Evolutionary conservation across 2,113 vertebrate genomes (phyloP).

Genomic region (Phyllostomus discolor): DNA sequence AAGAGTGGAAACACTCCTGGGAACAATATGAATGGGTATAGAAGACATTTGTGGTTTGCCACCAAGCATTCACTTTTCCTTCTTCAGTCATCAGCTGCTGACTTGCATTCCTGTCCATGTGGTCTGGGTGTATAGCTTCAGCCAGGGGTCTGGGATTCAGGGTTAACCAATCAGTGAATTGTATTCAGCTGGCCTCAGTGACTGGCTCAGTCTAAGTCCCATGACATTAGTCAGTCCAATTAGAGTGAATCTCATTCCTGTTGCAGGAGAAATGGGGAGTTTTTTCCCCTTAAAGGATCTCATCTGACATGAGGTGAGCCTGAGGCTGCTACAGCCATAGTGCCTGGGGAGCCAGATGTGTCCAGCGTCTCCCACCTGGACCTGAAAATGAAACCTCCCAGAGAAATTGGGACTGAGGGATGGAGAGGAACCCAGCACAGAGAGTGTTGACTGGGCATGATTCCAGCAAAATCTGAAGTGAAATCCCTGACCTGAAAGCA

Average conservation of each 20-base stretch:
- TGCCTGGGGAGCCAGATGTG: neutral
- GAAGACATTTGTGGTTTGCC: neutral
- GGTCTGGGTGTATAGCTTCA: neutral
- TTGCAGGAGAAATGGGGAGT: neutral
- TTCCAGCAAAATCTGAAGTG: neutral
- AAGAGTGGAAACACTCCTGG: neutral
- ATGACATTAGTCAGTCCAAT: neutral
- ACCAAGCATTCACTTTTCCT: neutral
- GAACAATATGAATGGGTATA: neutral
- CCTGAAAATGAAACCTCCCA: neutral
- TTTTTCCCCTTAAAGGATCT: neutral
- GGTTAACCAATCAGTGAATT: neutral
- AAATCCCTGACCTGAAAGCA: neutral
- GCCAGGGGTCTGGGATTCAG: neutral
- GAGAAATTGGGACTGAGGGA: neutral
- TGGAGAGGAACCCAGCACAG: neutral
- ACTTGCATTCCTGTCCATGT: neutral
- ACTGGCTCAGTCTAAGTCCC: neutral
- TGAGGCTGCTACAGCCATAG: rapidly evolving
- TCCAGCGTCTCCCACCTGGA: neutral
- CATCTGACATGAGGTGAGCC: no score
- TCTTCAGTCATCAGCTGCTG: neutral
- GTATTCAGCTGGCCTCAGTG: neutral
- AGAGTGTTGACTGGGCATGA: neutral
- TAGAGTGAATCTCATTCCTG: neutral